Evolutionary conservation across 2,113 vertebrate genomes (phyloP).

Genomic region (Caretta caretta): DNA sequence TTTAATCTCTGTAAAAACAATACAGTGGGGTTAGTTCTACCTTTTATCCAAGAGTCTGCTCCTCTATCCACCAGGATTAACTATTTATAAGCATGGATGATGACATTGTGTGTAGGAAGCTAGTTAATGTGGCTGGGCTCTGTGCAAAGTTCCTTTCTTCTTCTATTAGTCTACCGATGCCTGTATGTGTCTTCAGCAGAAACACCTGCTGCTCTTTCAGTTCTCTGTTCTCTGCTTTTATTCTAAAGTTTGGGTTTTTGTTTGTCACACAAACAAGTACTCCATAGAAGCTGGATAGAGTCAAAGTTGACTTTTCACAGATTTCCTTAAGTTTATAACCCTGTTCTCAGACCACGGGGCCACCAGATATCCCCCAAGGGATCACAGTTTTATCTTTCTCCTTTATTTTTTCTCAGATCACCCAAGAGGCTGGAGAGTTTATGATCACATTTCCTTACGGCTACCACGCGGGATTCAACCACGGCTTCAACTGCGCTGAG

Average conservation of each 20-base stretch:
- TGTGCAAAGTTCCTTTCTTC: not conserved
- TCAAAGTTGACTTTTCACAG: not conserved
- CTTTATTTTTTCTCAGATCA: constrained; percentile 82
- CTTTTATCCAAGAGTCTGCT: not conserved
- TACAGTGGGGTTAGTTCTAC: not conserved
- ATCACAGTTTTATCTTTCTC: not conserved
- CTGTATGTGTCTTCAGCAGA: too few relatives aligned
- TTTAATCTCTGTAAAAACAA: not conserved
- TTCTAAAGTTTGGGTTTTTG: not conserved
- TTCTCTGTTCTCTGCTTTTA: not conserved
- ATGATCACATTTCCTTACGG: constrained; percentile 98
- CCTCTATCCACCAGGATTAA: not conserved
- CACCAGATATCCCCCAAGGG: not conserved
- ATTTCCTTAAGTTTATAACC: not conserved
- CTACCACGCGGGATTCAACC: constrained; percentile 98
- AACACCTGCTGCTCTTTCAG: not conserved
- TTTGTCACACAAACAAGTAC: not conserved
- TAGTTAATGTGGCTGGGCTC: not conserved
- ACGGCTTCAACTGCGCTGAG: constrained; percentile 98
- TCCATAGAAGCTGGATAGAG: not conserved
- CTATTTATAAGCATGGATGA: not conserved
- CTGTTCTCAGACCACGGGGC: not conserved
- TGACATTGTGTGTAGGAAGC: not conserved
- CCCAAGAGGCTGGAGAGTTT: constrained; percentile 96
- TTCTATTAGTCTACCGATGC: not conserved